Conservation (phyloP, 2,888 invertebrate genomes). For the Balanococcus diminutus region DNA sequence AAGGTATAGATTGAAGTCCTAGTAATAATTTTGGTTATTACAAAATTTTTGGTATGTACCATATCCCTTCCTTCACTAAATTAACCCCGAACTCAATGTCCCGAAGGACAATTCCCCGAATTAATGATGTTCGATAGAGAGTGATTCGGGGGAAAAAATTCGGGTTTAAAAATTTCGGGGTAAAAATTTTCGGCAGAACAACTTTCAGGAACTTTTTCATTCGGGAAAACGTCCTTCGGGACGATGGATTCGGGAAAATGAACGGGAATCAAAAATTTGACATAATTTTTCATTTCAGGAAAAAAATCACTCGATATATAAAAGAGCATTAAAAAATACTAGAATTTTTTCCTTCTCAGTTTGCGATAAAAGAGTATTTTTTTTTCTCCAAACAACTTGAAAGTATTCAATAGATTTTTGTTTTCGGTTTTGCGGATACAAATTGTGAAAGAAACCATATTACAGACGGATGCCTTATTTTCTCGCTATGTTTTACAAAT, state of each 20-base stretch:
- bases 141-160: too few species aligned
- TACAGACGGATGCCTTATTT: slow-evolving; percentile 15
- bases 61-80: too few species aligned
- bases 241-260: not conserved
- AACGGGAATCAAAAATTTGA: not conserved
- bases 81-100: too few species aligned
- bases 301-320: not conserved
- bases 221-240: too few species aligned
- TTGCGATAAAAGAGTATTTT: not conserved
- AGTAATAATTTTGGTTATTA: too few species aligned
- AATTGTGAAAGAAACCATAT: slow-evolving; percentile 25
- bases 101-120: too few species aligned
- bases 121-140: too few species aligned
- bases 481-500: not conserved
- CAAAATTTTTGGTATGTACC: too few species aligned
- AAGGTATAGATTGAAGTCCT: too few species aligned
- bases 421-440: slow-evolving; percentile 7
- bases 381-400: not conserved
- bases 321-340: not conserved
- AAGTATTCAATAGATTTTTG: slow-evolving; percentile 27
- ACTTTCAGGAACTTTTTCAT: too few species aligned
- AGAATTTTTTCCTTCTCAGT: not conserved
- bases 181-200: too few species aligned
- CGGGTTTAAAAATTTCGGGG: too few species aligned
- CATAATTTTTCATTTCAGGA: not conserved